phyloP scores from a whole-genome alignment of 2,888 invertebrate species.

The Argyra leucocephala region DNA sequence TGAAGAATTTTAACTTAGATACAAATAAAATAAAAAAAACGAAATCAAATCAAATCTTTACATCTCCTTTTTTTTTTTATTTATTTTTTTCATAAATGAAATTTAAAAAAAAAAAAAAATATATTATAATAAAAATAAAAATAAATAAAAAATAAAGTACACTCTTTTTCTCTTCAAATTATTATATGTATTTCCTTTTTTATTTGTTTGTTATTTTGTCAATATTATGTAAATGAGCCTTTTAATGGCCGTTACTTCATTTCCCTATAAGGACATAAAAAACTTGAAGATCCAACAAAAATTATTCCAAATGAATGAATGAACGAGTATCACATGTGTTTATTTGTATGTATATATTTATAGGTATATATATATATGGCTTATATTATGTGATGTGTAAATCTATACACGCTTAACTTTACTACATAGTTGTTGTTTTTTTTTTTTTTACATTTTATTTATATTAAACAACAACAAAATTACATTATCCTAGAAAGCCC shows the following conservation, averaged over 20 bases:
- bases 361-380: neutral
- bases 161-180: neutral
- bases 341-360: no score
- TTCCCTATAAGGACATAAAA: neutral
- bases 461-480: neutral
- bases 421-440: neutral
- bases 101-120: no score
- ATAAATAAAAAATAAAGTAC: no score
- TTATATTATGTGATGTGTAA: neutral
- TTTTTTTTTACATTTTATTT: neutral
- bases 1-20: no score
- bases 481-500: neutral
- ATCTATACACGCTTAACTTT: constrained; percentile 6
- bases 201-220: neutral
- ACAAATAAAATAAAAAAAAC: no score
- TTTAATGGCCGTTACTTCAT: neutral
- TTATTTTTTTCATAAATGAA: no score
- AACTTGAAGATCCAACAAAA: neutral
- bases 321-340: no score
- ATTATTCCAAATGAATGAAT: no score
- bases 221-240: neutral
- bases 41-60: no score
- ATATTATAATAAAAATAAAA: no score
- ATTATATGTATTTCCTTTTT: neutral
- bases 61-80: no score